Base-by-base conservation (phyloP, 1,140 invertebrate species). In the Drosophila repletoides region DNA sequence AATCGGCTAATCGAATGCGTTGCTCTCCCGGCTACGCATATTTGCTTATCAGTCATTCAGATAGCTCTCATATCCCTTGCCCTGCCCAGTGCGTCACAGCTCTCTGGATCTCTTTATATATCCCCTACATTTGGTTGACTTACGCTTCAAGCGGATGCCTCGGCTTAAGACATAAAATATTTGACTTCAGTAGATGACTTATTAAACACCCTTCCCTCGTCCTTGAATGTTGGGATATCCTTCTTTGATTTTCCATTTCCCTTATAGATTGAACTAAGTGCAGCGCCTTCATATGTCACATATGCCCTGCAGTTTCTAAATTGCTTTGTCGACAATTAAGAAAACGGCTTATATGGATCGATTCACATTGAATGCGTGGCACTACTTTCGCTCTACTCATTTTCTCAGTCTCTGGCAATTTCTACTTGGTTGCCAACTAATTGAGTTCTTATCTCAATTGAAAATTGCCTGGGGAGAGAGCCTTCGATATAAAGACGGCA, bases 301-400 rank as follows among this genome's bases (percentile, higher is more conserved):
- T 68, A 59, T 24, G 14, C 15, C 41, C 7, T 1, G 19, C 6
- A 21, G 38, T 34, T 63, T 64, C 31, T 56, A 5, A 6, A 31
- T 49, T 46, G 49, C 36, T 53, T 24, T 19, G 19, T n/a, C n/a
- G 29, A 29, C 52, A 64, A 64, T 38, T 55, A 31, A 34, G 61
- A 79, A 86, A 86, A 86, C 80, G 40, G 79, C 79, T 80, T 84
- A 84, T 84, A 86, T 84, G 79, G 79, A 80, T 80, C 75, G 79
- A 86, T 86, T 65, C 80, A 53, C 52, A 36, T 61, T 61, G 43
- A 72, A 59, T 76, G 68, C 41, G 59, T 69, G 36, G 41, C 55
- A 48, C 24, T 17, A 40, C 36, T 63, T 63, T 64, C 66, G 24
- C 59, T 41, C 61, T 51, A 34, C 52, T 43, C 36, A 53, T 28